Percentiles rank a stretch among this genome's conserved stretches.
phyloP scores from a whole-genome alignment of 1,140 invertebrate genomes.

The Xylocopa sonorina region DNA sequence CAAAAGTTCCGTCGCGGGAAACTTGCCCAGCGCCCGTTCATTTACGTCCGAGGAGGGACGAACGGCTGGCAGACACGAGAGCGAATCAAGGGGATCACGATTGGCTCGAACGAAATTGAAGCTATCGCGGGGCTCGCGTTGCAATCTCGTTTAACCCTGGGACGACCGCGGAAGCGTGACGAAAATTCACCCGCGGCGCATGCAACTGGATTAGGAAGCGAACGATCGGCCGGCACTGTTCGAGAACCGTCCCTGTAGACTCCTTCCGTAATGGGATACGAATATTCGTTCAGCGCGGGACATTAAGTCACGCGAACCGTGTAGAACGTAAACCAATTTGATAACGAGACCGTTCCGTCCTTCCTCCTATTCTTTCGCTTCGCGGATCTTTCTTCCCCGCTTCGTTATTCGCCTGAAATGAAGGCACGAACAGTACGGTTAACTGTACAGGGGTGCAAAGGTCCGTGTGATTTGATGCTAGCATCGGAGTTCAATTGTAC shows the following conservation, averaged over 20 bases:
- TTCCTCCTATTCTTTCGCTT: no score
- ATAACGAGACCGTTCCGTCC: no score
- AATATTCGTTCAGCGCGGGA: neutral
- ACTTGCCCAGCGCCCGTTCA: slow-evolving; percentile 21
- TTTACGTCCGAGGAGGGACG: neutral
- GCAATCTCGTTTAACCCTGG: slow-evolving; percentile 13
- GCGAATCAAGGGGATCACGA: neutral
- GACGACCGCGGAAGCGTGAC: slow-evolving; percentile 8
- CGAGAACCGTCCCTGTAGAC: neutral
- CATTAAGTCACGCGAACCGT: neutral
- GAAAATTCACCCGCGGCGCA: neutral
- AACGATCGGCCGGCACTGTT: neutral
- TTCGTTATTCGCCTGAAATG: no score
- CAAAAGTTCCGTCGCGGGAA: slow-evolving; percentile 40
- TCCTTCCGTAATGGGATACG: neutral
- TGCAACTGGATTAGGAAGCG: neutral
- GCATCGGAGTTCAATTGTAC: no score
- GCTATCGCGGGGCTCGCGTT: neutral
- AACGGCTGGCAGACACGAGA: slow-evolving; percentile 30
- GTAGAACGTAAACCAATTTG: neutral
- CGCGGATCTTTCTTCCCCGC: no score
- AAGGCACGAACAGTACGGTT: no score
- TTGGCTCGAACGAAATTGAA: slow-evolving; percentile 19
- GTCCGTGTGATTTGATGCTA: no score
- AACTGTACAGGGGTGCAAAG: no score